These are phyloP conservation scores for Otolemur garnettii DNA, from an alignment of 2,113 vertebrate species.

Conservation along the genomic window DNA sequence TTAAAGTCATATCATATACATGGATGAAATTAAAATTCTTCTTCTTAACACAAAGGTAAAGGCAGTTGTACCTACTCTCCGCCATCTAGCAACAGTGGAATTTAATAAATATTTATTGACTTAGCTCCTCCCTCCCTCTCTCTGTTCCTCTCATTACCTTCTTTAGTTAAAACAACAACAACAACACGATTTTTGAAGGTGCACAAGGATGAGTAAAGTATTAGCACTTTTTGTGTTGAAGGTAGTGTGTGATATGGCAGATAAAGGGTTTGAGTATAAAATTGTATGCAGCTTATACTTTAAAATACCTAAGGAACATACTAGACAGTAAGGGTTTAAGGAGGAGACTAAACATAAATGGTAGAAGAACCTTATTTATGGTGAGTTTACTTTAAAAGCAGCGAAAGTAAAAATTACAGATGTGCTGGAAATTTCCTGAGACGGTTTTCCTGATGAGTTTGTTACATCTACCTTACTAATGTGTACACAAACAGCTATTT, in stretches of 20 bases:
- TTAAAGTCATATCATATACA: neutral
- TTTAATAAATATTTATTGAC: constrained; percentile 4
- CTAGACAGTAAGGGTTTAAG: neutral
- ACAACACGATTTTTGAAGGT: neutral
- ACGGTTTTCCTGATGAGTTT: constrained; percentile 29
- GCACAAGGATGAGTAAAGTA: neutral
- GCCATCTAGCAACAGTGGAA: neutral
- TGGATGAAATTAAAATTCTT: constrained; percentile 17
- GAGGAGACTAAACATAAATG: constrained; percentile 24
- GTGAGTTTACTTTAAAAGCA: neutral
- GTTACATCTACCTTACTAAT: neutral
- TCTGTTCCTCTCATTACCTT: neutral
- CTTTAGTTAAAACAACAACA: neutral
- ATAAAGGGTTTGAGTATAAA: neutral
- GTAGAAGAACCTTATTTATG: neutral
- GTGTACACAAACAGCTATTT: neutral
- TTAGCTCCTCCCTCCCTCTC: neutral
- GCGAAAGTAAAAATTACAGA: neutral
- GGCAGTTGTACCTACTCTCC: neutral
- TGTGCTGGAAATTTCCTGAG: neutral
- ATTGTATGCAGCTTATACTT: neutral
- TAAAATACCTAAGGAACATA: neutral
- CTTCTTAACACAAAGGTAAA: neutral
- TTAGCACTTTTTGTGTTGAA: neutral
- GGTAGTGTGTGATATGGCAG: neutral